A percentile compares a stretch with the other conserved stretches of the same genome.
Conservation (phyloP, 2,888 invertebrate genomes). For the Cryptops parisi region DNA sequence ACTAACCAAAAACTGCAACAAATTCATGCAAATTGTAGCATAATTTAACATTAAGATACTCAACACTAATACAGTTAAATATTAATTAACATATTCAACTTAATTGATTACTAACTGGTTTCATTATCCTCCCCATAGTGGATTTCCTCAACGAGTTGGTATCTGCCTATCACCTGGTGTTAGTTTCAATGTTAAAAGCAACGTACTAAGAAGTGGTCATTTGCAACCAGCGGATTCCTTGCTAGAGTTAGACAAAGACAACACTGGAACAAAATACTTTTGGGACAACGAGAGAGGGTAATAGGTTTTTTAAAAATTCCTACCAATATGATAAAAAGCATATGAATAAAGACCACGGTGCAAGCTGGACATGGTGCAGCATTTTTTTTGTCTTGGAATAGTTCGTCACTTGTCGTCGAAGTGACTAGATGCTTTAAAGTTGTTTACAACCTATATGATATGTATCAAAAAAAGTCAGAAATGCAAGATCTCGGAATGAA, state of each 20-base stretch:
- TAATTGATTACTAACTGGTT: no score
- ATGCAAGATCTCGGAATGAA: not conserved
- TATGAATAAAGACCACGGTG: constrained; percentile 1
- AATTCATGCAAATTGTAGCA: no score
- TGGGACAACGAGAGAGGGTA: constrained; percentile 12
- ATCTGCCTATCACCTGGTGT: constrained; percentile 9
- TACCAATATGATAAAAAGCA: not conserved
- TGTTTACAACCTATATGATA: not conserved
- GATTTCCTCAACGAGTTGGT: constrained; percentile 4
- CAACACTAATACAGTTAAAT: no score
- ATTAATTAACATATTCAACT: no score
- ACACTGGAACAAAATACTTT: constrained; percentile 6
- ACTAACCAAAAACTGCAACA: no score
- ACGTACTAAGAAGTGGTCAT: not conserved
- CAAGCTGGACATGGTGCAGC: no score
- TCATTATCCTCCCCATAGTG: not conserved
- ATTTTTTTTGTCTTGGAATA: no score
- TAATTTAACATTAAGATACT: no score
- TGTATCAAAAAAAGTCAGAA: not conserved
- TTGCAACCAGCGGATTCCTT: not conserved
- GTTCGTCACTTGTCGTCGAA: not conserved
- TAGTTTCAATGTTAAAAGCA: constrained; percentile 7
- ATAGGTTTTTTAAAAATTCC: not conserved
- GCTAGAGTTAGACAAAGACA: constrained; percentile 4
- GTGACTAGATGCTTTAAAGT: not conserved